Conservation (phyloP, 2,888 invertebrate genomes). For the Rhagium mordax region DNA sequence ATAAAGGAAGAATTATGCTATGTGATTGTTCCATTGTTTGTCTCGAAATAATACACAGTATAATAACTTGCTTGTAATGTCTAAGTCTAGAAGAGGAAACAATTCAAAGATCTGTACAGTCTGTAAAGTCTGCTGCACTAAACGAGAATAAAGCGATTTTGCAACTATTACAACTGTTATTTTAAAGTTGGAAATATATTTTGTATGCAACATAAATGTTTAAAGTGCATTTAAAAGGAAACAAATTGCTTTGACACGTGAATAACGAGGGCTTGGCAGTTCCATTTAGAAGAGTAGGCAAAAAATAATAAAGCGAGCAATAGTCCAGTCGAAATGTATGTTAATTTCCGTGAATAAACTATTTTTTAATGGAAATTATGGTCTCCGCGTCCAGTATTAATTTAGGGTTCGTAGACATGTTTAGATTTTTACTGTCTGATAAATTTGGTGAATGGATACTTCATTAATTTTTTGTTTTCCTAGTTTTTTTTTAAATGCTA, state of each 20-base stretch:
- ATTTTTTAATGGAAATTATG: no score
- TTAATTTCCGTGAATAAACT: not conserved
- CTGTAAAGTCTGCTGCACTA: not conserved
- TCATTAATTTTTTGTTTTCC: no score
- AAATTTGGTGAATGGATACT: no score
- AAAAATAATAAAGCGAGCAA: not conserved
- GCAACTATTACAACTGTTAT: not conserved
- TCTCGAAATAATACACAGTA: conserved; percentile 29
- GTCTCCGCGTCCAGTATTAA: no score
- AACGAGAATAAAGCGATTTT: not conserved
- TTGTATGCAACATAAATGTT: conserved; percentile 1
- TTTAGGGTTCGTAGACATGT: no score
- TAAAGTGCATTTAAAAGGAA: conserved; percentile 3
- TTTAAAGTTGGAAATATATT: not conserved
- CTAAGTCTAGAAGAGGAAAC: not conserved
- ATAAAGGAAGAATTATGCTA: conserved; percentile 29
- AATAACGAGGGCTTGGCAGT: conserved; percentile 6
- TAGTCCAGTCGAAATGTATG: not conserved
- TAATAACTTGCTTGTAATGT: conserved; percentile 24
- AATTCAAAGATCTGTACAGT: not conserved
- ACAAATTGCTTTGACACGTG: conserved; percentile 3
- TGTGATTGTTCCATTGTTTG: conserved; percentile 35
- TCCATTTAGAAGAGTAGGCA: not conserved
- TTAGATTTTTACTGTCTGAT: no score
- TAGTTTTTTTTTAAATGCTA: no score